Conservation (phyloP, 2,113 vertebrate species). For the Lutjanus erythropterus region DNA sequence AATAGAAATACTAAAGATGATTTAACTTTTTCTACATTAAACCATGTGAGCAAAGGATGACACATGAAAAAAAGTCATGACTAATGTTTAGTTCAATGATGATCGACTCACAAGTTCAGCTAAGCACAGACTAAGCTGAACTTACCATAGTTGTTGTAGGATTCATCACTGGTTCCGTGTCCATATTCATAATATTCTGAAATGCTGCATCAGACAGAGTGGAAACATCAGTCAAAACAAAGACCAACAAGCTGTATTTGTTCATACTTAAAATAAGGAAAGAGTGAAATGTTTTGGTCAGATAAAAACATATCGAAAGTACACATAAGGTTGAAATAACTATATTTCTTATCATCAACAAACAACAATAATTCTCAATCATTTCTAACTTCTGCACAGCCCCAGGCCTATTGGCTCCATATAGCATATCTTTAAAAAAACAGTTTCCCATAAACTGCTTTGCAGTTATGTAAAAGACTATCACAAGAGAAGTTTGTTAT, state of each 20-base stretch:
- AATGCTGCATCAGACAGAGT: constrained; percentile 86
- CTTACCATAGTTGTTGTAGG: constrained; percentile 97
- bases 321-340: neutral
- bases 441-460: no score
- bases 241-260: neutral
- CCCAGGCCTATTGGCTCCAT: no score
- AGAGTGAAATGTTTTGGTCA: neutral
- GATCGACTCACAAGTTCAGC: neutral
- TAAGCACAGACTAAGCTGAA: constrained; percentile 52
- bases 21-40: neutral
- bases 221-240: constrained; percentile 19
- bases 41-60: neutral
- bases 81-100: constrained; percentile 11
- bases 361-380: no score
- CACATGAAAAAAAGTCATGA: constrained; percentile 6
- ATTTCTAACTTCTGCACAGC: no score
- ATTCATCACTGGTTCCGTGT: constrained; percentile 92
- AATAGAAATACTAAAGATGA: neutral
- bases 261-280: neutral
- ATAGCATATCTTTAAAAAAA: no score
- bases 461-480: no score
- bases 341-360: neutral
- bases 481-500: no score
- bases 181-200: constrained; percentile 97
- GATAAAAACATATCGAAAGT: neutral